Percentiles rank a stretch among this genome's conserved stretches.
phyloP scores from a whole-genome alignment of 1,140 invertebrate genomes.

The Reticulitermes speratus region DNA sequence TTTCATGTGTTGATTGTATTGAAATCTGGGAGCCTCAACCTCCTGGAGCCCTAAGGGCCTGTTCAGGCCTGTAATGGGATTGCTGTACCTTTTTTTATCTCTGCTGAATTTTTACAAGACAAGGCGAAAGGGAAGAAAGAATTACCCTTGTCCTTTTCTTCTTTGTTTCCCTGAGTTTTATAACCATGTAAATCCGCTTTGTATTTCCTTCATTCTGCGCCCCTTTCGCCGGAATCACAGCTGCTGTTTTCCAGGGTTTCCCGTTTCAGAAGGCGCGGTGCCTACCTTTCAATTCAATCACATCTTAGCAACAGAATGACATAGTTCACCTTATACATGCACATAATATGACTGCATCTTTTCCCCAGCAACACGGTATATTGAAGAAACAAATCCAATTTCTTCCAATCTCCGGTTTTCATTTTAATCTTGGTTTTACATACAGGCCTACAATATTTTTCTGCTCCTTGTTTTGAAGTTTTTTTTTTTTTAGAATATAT shows the following conservation, averaged over 20 bases:
- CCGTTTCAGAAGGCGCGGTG: background rate
- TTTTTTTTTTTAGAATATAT: background rate
- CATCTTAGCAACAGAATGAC: background rate
- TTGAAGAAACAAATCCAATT: slow-evolving; percentile 10
- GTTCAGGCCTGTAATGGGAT: too few relatives aligned
- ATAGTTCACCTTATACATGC: background rate
- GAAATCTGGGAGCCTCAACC: too few relatives aligned
- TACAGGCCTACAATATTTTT: background rate
- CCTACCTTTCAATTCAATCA: background rate
- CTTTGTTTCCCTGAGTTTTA: background rate
- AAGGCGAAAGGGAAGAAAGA: background rate
- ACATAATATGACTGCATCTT: background rate
- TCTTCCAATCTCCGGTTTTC: slow-evolving; percentile 15
- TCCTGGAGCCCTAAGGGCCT: too few relatives aligned
- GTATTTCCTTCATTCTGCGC: background rate
- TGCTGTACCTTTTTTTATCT: too few relatives aligned
- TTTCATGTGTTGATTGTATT: too few relatives aligned
- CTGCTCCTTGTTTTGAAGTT: background rate
- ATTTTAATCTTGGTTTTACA: slow-evolving; percentile 11
- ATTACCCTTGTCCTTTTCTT: background rate
- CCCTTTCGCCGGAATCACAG: background rate
- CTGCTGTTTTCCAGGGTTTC: background rate
- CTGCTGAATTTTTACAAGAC: background rate
- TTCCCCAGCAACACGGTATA: background rate
- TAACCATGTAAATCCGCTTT: slow-evolving; percentile 18